Conservation (phyloP, 1,140 invertebrate species). For the Araneus ventricosus region DNA sequence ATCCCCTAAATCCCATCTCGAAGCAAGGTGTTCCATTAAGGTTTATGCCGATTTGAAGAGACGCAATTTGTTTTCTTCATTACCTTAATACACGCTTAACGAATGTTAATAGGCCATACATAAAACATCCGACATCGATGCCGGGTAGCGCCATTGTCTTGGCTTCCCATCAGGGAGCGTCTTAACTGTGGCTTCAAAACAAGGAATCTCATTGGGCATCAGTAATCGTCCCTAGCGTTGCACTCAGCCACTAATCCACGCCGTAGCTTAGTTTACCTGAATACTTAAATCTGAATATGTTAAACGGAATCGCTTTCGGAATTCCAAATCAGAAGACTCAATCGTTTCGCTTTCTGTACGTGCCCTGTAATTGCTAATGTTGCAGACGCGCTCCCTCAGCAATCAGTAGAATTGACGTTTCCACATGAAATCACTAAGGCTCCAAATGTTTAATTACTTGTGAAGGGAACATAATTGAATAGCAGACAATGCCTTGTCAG, state of each 20-base stretch:
- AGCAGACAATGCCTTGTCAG: conserved; percentile 11
- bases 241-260: not conserved
- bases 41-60: not conserved
- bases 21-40: not conserved
- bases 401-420: conserved; percentile 27
- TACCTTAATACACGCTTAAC: not conserved
- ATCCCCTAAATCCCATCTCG: not conserved
- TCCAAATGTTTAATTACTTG: conserved; percentile 30
- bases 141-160: not conserved
- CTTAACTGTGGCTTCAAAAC: not conserved
- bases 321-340: conserved; percentile 33
- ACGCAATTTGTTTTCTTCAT: not conserved
- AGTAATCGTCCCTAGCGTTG: not conserved
- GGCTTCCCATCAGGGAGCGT: not conserved
- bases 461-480: conserved; percentile 30
- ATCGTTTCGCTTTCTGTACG: conserved; percentile 7
- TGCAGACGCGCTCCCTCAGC: not conserved
- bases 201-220: conserved; percentile 13
- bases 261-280: not conserved
- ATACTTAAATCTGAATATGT: conserved; percentile 27
- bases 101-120: conserved; percentile 4
- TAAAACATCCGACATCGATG: not conserved
- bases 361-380: conserved; percentile 14
- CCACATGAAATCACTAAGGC: conserved; percentile 27
- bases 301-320: conserved; percentile 13